Conservation (phyloP, 2,888 invertebrate species). For the Ophion slaviceki region DNA sequence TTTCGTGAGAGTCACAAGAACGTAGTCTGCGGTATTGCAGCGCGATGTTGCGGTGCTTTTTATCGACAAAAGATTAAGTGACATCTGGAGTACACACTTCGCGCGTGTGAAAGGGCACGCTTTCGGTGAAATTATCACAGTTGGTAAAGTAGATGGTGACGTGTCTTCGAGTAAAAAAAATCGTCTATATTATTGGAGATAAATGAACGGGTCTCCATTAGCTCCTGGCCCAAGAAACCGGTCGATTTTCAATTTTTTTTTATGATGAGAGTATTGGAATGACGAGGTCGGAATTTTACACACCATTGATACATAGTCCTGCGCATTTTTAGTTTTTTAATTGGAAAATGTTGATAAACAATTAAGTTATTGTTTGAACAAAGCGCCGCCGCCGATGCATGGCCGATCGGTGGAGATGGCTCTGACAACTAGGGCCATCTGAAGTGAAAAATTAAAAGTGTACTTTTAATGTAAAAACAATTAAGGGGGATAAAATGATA, state of each 20-base stretch:
- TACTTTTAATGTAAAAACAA: too few relatives aligned
- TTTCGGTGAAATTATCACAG: neutral
- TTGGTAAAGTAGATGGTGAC: neutral
- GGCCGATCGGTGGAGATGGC: too few relatives aligned
- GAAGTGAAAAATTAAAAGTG: too few relatives aligned
- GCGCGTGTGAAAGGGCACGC: neutral
- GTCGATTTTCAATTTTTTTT: neutral
- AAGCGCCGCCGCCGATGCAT: too few relatives aligned
- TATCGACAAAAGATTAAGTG: too few relatives aligned
- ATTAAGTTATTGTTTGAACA: too few relatives aligned
- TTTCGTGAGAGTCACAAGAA: neutral
- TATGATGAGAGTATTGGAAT: neutral
- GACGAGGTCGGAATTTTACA: neutral
- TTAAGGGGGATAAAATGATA: too few relatives aligned
- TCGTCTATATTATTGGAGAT: neutral
- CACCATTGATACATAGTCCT: neutral
- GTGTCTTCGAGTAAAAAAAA: neutral
- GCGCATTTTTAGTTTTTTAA: too few relatives aligned
- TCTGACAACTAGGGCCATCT: too few relatives aligned
- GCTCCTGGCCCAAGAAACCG: neutral
- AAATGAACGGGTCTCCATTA: neutral
- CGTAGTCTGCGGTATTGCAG: neutral
- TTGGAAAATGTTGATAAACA: too few relatives aligned
- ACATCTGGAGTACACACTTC: neutral
- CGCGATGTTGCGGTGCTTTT: too few relatives aligned